Evolutionary conservation across 2,113 vertebrate genomes (phyloP).

Genomic region (Cichladusa arquata): DNA sequence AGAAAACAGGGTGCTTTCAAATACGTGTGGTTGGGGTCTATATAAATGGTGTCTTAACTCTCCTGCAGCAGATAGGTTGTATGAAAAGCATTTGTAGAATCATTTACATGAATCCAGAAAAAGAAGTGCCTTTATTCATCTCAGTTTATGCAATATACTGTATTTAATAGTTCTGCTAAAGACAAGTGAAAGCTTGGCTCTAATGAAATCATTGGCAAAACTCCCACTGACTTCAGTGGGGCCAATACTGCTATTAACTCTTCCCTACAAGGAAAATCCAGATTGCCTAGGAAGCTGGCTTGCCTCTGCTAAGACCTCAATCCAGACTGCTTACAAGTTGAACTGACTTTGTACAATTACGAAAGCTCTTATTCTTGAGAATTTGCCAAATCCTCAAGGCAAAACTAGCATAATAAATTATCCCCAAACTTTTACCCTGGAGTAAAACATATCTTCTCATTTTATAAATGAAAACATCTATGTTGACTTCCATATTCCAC

Average conservation of each 20-base stretch:
- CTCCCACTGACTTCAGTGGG: slow-evolving; percentile 12
- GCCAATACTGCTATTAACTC: slow-evolving; percentile 26
- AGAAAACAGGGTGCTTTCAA: background rate
- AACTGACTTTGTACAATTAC: background rate
- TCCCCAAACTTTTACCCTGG: background rate
- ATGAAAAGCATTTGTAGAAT: background rate
- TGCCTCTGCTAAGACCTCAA: background rate
- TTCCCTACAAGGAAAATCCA: slow-evolving; percentile 6
- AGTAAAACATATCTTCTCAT: background rate
- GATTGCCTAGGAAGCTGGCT: background rate
- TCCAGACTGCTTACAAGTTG: background rate
- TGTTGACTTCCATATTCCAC: background rate
- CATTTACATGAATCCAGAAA: background rate
- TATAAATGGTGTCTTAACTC: background rate
- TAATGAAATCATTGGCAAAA: background rate
- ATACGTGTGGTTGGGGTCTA: background rate
- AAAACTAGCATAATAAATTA: slow-evolving; percentile 26
- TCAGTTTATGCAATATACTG: background rate
- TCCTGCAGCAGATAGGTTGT: background rate
- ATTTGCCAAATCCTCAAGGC: slow-evolving; percentile 16
- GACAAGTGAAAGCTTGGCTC: background rate
- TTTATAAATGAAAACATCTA: background rate
- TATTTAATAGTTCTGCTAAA: slow-evolving; percentile 1
- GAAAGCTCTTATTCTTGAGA: slow-evolving; percentile 23
- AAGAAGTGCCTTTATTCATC: background rate